These are phyloP conservation scores for Drosophila asahinai DNA, from an alignment of 1,140 invertebrate species.

Conservation along the genomic window DNA sequence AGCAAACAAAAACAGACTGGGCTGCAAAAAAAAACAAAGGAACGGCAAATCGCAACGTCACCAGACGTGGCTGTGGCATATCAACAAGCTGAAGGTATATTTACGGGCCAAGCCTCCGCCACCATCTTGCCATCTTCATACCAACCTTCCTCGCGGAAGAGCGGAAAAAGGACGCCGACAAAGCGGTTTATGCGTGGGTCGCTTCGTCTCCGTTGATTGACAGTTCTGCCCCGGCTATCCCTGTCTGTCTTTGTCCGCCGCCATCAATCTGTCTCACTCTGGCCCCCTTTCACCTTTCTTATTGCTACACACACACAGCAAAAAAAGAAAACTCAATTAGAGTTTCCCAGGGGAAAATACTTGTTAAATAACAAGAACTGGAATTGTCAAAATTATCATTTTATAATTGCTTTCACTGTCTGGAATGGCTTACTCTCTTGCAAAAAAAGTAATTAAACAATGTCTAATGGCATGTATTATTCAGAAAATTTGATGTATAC, in stretches of 20 bases:
- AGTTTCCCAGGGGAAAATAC: neutral
- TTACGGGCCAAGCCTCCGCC: slow-evolving; percentile 36
- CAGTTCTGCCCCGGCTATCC: slow-evolving; percentile 18
- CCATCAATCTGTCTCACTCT: slow-evolving; percentile 11
- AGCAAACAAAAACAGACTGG: slow-evolving; percentile 29
- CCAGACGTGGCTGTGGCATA: slow-evolving; percentile 28
- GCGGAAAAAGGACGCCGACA: slow-evolving; percentile 20
- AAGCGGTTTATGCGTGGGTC: slow-evolving; percentile 51
- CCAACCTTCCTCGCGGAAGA: neutral
- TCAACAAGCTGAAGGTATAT: slow-evolving; percentile 45
- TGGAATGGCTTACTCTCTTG: too few relatives aligned
- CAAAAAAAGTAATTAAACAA: too few relatives aligned
- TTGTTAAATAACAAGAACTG: neutral
- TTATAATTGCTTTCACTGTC: too few relatives aligned
- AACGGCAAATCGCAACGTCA: slow-evolving; percentile 36
- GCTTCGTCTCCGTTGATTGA: slow-evolving; percentile 37
- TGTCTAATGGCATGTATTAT: too few relatives aligned
- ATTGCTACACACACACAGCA: neutral
- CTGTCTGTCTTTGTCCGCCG: slow-evolving; percentile 8
- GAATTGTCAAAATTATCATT: neutral
- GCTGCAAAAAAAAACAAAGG: slow-evolving; percentile 13
- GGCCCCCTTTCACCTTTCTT: slow-evolving; percentile 2
- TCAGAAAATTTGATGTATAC: too few relatives aligned
- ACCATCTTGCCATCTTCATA: neutral
- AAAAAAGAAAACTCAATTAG: neutral